Percentiles rank a stretch among this genome's conserved stretches.
Evolutionary conservation across 2,888 invertebrate species (phyloP).

Genomic region (Phengaris arion): DNA sequence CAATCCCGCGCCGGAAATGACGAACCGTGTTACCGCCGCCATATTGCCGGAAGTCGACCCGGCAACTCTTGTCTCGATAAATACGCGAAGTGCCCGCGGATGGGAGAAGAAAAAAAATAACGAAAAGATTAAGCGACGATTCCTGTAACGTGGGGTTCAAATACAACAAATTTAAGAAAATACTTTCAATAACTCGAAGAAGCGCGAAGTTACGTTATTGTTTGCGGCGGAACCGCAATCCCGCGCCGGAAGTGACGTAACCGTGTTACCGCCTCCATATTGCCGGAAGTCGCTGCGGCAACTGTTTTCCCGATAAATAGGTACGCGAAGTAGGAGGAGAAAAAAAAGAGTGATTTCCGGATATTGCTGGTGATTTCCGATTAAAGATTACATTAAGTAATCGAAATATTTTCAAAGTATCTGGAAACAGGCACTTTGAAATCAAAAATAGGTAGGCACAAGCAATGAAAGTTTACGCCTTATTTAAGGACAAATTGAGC

Average conservation of each 20-base stretch:
- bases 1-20: conserved; percentile 61
- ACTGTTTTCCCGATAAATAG: conserved; percentile 34
- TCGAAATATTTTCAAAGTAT: background rate
- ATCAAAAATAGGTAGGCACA: too few relatives aligned
- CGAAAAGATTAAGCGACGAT: background rate
- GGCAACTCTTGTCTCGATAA: conserved; percentile 34
- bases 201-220: background rate
- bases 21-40: conserved; percentile 51
- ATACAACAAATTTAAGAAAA: background rate
- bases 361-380: background rate
- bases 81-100: background rate
- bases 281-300: conserved; percentile 36
- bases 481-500: too few relatives aligned
- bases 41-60: conserved; percentile 36
- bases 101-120: background rate
- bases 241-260: conserved; percentile 58
- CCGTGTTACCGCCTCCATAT: conserved; percentile 46
- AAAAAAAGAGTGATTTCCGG: background rate
- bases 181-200: background rate
- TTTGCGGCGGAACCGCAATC: conserved; percentile 60
- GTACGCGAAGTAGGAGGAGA: background rate
- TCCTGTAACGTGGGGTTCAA: background rate
- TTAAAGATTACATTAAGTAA: background rate
- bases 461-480: too few relatives aligned
- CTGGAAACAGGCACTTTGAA: background rate